phyloP scores from a whole-genome alignment of 2,888 invertebrate species.

The Drosophila recens region DNA sequence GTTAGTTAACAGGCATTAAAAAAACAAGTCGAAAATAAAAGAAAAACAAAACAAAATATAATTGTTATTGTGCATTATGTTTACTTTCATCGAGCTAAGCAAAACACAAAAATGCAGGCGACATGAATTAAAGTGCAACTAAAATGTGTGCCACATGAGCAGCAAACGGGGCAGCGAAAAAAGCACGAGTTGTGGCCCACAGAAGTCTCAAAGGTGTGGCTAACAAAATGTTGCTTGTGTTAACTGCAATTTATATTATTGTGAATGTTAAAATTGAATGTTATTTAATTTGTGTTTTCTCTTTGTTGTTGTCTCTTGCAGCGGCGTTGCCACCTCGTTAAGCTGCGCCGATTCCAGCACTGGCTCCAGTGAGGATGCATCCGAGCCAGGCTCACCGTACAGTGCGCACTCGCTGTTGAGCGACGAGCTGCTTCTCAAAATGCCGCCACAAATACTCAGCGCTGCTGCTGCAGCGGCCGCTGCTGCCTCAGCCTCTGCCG shows the following conservation, averaged over 20 bases:
- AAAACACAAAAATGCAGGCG: constrained; percentile 4
- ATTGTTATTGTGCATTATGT: constrained; percentile 54
- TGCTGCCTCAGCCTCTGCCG: constrained; percentile 76
- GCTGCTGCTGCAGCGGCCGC: constrained; percentile 85
- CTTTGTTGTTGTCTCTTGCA: constrained; percentile 83
- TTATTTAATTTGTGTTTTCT: constrained; percentile 8
- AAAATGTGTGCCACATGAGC: constrained; percentile 29
- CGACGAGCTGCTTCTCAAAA: constrained; percentile 86
- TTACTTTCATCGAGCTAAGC: constrained; percentile 4
- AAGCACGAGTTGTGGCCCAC: constrained; percentile 17
- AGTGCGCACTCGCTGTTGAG: constrained; percentile 86
- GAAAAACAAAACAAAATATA: constrained; percentile 34
- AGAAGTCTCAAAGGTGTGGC: constrained; percentile 55
- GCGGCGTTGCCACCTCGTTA: constrained; percentile 93
- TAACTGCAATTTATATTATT: neutral
- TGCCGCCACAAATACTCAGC: constrained; percentile 84
- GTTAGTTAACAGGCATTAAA: constrained; percentile 49
- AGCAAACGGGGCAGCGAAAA: constrained; percentile 19
- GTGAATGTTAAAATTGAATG: constrained; percentile 1
- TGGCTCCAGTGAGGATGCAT: constrained; percentile 91
- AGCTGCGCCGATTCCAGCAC: constrained; percentile 89
- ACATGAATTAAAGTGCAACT: constrained; percentile 51
- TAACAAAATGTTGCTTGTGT: constrained; percentile 7
- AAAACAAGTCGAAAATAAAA: constrained; percentile 45
- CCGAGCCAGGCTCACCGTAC: constrained; percentile 94